These are phyloP conservation scores for Raja brachyura DNA, from an alignment of 2,113 vertebrate species.

Conservation along the genomic window DNA sequence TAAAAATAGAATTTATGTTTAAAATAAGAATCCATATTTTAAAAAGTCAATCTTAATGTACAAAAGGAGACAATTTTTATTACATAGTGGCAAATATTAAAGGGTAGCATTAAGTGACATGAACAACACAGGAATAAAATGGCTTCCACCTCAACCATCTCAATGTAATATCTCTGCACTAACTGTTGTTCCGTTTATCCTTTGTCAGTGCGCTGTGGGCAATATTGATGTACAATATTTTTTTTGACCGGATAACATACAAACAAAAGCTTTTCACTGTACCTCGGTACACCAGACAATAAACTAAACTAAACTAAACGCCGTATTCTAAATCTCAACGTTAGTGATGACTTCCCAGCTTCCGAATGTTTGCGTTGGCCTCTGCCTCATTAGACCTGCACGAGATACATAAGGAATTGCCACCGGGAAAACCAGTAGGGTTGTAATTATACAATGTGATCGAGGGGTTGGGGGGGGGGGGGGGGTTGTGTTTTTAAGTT, in stretches of 20 bases:
- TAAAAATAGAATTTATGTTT: background rate
- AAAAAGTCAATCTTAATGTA: background rate
- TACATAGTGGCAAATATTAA: background rate
- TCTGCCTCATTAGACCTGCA: background rate
- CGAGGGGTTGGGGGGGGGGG: background rate
- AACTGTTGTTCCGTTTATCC: too few species aligned
- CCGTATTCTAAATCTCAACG: background rate
- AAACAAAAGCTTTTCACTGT: too few species aligned
- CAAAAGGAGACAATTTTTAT: background rate
- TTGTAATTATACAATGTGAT: background rate
- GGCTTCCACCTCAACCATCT: background rate
- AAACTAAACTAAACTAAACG: too few species aligned
- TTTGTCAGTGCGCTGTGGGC: too few species aligned
- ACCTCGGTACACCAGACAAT: too few species aligned
- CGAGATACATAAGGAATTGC: background rate
- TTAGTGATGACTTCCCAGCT: background rate
- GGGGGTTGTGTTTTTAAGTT: background rate
- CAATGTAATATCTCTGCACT: too few species aligned
- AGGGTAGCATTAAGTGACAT: background rate
- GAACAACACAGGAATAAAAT: constrained; percentile 14
- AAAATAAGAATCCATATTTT: background rate
- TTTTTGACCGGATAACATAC: too few species aligned
- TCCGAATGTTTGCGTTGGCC: background rate
- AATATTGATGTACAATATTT: too few species aligned
- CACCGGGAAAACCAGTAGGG: background rate